Conservation (phyloP, 2,113 vertebrate species). For the Ciconia stormi region DNA sequence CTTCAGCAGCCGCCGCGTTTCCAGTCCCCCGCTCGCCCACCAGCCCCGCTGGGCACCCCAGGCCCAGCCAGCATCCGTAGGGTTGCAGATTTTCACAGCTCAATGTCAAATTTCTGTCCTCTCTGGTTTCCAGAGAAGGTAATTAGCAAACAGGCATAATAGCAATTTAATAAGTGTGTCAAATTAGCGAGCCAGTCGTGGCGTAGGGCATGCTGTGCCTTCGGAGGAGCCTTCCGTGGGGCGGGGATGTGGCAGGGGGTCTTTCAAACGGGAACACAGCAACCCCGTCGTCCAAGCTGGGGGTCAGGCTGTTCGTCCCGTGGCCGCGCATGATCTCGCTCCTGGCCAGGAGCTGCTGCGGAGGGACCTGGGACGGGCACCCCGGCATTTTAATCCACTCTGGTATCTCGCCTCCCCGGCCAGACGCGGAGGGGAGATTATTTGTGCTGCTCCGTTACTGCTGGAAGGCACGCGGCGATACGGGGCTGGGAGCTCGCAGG, state of each 20-base stretch:
- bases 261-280: not conserved
- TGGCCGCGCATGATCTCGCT: not conserved
- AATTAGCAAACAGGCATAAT: conserved; percentile 16
- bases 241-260: not conserved
- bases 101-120: not conserved
- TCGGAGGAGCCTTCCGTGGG: not conserved
- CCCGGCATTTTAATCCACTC: accelerated
- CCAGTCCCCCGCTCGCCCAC: accelerated
- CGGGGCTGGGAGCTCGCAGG: accelerated
- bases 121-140: not conserved
- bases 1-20: accelerated
- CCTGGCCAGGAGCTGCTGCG: not conserved
- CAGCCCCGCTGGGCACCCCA: not conserved
- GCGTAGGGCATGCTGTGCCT: not conserved
- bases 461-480: not conserved
- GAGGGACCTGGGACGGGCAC: not conserved
- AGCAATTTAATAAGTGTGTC: not conserved
- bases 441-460: not conserved
- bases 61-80: not conserved
- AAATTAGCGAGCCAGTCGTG: not conserved
- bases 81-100: not conserved
- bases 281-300: not conserved
- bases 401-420: accelerated
- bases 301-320: not conserved
- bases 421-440: not conserved